Conservation (phyloP, 1,140 invertebrate species). For the Hyposmocoma kahamanoa region DNA sequence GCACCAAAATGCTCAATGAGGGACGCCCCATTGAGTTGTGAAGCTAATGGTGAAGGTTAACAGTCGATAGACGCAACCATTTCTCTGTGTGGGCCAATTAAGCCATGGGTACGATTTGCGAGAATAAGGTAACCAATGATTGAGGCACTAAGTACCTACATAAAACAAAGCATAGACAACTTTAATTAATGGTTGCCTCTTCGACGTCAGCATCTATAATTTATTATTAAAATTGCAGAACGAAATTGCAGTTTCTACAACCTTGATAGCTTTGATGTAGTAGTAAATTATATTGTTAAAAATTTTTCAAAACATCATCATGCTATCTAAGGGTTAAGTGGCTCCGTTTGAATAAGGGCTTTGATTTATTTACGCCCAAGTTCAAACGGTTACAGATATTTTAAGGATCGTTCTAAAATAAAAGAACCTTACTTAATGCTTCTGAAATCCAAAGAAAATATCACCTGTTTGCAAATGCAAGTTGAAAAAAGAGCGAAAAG, state of each 20-base stretch:
- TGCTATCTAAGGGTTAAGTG: constrained; percentile 18
- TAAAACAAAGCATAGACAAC: too few species aligned
- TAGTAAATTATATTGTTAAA: neutral
- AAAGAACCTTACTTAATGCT: constrained; percentile 52
- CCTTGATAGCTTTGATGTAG: constrained; percentile 23
- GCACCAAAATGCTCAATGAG: constrained; percentile 54
- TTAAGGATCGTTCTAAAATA: constrained; percentile 22
- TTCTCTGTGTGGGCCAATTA: constrained; percentile 10
- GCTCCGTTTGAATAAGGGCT: constrained; percentile 20
- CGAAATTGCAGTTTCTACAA: constrained; percentile 33
- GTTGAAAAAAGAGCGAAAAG: constrained; percentile 49
- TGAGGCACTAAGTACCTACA: too few species aligned
- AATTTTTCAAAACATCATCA: constrained; percentile 6
- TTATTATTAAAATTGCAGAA: constrained; percentile 22
- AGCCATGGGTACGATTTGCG: too few species aligned
- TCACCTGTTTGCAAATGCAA: constrained; percentile 49
- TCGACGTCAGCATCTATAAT: constrained; percentile 20
- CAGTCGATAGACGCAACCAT: constrained; percentile 47
- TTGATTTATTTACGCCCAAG: constrained; percentile 14
- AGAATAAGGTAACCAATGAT: too few species aligned
- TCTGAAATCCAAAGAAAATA: constrained; percentile 59
- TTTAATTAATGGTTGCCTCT: constrained; percentile 22
- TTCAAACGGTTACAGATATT: constrained; percentile 26
- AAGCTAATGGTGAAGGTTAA: constrained; percentile 58
- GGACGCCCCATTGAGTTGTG: constrained; percentile 45